A percentile compares a stretch with the other conserved stretches of the same genome.
Conservation (phyloP, 2,888 invertebrate species). For the Acleris literana region DNA sequence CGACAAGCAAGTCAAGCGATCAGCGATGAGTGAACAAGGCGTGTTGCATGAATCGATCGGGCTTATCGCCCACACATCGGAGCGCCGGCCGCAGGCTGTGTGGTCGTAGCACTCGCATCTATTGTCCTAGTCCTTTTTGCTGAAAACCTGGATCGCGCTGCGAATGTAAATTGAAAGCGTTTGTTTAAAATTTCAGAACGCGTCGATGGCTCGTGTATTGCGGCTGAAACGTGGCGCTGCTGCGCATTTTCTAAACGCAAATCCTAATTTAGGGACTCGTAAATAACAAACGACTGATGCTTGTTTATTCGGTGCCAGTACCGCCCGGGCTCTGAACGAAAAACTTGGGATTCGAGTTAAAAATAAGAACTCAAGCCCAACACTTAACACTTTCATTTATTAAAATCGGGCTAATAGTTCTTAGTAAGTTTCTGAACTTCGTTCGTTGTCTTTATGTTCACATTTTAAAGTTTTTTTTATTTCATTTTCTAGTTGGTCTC, state of each 20-base stretch:
- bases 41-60: slow-evolving; percentile 30
- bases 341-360: not conserved
- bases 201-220: slow-evolving; percentile 24
- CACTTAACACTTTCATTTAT: no score
- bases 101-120: slow-evolving; percentile 5
- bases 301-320: slow-evolving; percentile 1
- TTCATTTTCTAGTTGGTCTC: no score
- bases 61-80: slow-evolving; percentile 28
- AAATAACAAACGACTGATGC: slow-evolving; percentile 8
- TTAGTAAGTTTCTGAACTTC: no score
- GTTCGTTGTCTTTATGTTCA: no score
- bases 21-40: slow-evolving; percentile 23
- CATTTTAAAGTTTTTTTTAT: no score
- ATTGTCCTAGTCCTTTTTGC: slow-evolving; percentile 29
- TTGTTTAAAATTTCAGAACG: slow-evolving; percentile 40
- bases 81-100: slow-evolving; percentile 18
- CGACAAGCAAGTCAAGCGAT: slow-evolving; percentile 19
- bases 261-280: slow-evolving; percentile 12
- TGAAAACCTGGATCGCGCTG: slow-evolving; percentile 8
- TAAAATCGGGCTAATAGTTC: no score
- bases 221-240: not conserved
- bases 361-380: no score
- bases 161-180: slow-evolving; percentile 27
- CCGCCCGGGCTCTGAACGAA: not conserved
- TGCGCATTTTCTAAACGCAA: slow-evolving; percentile 9